Conservation (phyloP, 2,888 invertebrate species). For the Torymus auratus region DNA sequence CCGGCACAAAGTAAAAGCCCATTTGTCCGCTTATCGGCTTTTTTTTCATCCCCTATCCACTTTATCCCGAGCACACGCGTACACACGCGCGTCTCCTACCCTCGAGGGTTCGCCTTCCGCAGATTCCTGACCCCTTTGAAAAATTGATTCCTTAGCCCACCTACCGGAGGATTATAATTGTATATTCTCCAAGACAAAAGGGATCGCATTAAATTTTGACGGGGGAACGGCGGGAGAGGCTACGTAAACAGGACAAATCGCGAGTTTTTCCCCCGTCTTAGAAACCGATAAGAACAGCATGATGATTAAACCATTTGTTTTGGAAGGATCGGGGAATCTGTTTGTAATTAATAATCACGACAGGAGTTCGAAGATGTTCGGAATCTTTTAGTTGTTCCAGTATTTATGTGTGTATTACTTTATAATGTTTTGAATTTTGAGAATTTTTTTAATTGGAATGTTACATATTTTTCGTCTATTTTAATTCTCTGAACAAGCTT, state of each 20-base stretch:
- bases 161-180: slow-evolving; percentile 34
- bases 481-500: too few species aligned
- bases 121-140: slow-evolving; percentile 39
- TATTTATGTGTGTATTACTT: too few species aligned
- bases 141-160: slow-evolving; percentile 25
- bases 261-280: too few species aligned
- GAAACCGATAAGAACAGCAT: too few species aligned
- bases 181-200: slow-evolving; percentile 16
- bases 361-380: too few species aligned
- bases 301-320: too few species aligned
- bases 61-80: slow-evolving; percentile 22
- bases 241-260: slow-evolving; percentile 27
- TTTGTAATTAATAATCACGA: too few species aligned
- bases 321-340: too few species aligned
- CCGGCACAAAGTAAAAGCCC: slow-evolving; percentile 20
- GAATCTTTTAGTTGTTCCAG: too few species aligned
- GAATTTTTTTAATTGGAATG: too few species aligned
- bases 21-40: slow-evolving; percentile 18
- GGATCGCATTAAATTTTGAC: slow-evolving; percentile 36
- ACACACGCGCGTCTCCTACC: background rate
- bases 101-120: slow-evolving; percentile 15
- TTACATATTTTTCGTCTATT: too few species aligned
- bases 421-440: too few species aligned
- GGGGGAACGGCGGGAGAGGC: background rate
- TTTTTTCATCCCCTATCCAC: slow-evolving; percentile 25